Conservation (phyloP, 1,140 invertebrate genomes). For the Drosophila obscura region DNA sequence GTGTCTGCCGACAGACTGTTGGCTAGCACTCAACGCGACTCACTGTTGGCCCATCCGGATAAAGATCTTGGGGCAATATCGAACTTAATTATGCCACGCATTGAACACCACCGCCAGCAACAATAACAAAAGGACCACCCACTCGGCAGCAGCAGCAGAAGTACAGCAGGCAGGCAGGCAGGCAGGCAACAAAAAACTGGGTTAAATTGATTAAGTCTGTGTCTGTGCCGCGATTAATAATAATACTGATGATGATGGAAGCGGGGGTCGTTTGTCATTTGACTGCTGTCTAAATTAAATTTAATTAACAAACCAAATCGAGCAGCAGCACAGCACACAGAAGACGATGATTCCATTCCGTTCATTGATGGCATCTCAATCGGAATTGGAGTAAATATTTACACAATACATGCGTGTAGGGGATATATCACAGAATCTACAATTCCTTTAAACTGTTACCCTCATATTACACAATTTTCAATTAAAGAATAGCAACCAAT, state of each 20-base stretch:
- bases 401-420: slow-evolving; percentile 47
- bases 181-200: slow-evolving; percentile 46
- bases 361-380: slow-evolving; percentile 13
- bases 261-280: slow-evolving; percentile 41
- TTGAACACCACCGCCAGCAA: background rate
- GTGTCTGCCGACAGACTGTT: too few species aligned
- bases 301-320: slow-evolving; percentile 55
- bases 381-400: slow-evolving; percentile 68
- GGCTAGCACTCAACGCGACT: too few species aligned
- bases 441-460: background rate
- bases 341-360: background rate
- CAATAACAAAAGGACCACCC: slow-evolving; percentile 17
- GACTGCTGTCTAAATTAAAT: slow-evolving; percentile 52
- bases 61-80: background rate
- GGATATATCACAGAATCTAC: slow-evolving; percentile 12
- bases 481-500: slow-evolving; percentile 22
- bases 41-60: background rate
- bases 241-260: slow-evolving; percentile 22
- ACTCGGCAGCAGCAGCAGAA: slow-evolving; percentile 1
- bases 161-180: slow-evolving; percentile 23
- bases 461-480: slow-evolving; percentile 35
- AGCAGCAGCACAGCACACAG: slow-evolving; percentile 22
- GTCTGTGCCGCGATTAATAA: slow-evolving; percentile 46
- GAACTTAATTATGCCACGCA: slow-evolving; percentile 10
- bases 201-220: slow-evolving; percentile 70